Evolutionary conservation across 1,140 invertebrate genomes (phyloP).

Genomic region (Idris sp.): DNA sequence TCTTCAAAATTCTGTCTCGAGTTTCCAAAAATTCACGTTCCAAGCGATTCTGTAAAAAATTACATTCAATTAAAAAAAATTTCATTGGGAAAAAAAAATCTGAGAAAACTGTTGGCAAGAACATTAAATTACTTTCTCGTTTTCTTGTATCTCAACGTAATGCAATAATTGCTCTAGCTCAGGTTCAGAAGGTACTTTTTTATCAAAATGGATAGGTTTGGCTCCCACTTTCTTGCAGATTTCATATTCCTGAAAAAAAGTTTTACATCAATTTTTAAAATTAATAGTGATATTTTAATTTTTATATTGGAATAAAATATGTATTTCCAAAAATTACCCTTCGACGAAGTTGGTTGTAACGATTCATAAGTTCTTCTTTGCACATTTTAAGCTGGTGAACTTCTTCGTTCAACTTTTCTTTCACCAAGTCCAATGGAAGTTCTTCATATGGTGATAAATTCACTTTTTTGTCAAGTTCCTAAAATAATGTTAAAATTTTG

Average conservation of each 20-base stretch:
- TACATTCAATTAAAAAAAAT: no score
- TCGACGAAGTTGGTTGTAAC: constrained; percentile 60
- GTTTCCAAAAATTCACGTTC: constrained; percentile 39
- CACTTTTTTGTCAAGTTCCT: constrained; percentile 65
- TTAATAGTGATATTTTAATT: no score
- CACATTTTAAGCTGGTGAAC: constrained; percentile 57
- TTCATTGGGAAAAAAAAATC: background rate
- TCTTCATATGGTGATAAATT: constrained; percentile 56
- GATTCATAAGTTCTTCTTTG: constrained; percentile 67
- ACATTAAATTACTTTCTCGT: constrained; percentile 43
- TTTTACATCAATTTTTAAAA: no score
- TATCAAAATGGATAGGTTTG: constrained; percentile 38
- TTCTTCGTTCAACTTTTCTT: constrained; percentile 60
- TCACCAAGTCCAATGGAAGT: constrained; percentile 65
- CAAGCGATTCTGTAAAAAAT: constrained; percentile 30
- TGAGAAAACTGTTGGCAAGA: no score
- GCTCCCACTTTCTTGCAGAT: constrained; percentile 45
- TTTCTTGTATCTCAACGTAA: constrained; percentile 44
- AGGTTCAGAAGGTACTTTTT: constrained; percentile 27
- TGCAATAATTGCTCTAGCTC: constrained; percentile 37
- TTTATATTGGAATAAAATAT: no score
- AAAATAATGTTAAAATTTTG: no score
- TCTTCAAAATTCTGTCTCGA: constrained; percentile 27
- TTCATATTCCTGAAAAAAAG: constrained; percentile 42
- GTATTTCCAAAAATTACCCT: no score